phyloP scores from a whole-genome alignment of 2,888 invertebrate species.

The Lasioglossum vierecki region DNA sequence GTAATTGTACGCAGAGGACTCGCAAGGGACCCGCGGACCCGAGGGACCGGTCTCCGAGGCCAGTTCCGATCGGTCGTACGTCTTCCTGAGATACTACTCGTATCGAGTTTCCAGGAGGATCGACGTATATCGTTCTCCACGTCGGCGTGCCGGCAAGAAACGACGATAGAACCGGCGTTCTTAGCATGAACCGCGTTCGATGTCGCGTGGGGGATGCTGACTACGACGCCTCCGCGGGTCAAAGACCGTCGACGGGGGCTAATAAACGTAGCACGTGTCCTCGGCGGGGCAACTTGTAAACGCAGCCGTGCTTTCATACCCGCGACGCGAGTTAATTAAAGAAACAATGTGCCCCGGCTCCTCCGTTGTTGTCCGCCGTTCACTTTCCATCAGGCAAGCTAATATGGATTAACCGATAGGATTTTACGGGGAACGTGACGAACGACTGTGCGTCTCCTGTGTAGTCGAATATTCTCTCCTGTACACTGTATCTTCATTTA shows the following conservation, averaged over 20 bases:
- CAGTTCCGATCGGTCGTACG: constrained; percentile 73
- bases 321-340: constrained; percentile 61
- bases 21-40: constrained; percentile 38
- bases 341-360: constrained; percentile 48
- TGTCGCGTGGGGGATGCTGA: constrained; percentile 37
- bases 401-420: constrained; percentile 36
- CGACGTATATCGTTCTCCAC: constrained; percentile 62
- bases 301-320: constrained; percentile 42
- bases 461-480: constrained; percentile 30
- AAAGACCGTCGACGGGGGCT: constrained; percentile 63
- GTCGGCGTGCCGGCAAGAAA: constrained; percentile 56
- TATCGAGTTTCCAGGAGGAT: constrained; percentile 74
- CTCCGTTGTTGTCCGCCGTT: neutral
- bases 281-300: constrained; percentile 51
- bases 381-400: neutral
- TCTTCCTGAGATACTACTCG: constrained; percentile 75
- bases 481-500: neutral
- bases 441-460: neutral
- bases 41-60: constrained; percentile 54
- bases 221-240: constrained; percentile 59
- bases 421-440: constrained; percentile 32
- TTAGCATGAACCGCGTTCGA: constrained; percentile 13
- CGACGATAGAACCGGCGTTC: constrained; percentile 53
- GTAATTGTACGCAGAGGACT: constrained; percentile 58
- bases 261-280: constrained; percentile 68